Base-by-base conservation (phyloP, 2,797 vertebrate genomes). In the Steatocranus sp. region DNA sequence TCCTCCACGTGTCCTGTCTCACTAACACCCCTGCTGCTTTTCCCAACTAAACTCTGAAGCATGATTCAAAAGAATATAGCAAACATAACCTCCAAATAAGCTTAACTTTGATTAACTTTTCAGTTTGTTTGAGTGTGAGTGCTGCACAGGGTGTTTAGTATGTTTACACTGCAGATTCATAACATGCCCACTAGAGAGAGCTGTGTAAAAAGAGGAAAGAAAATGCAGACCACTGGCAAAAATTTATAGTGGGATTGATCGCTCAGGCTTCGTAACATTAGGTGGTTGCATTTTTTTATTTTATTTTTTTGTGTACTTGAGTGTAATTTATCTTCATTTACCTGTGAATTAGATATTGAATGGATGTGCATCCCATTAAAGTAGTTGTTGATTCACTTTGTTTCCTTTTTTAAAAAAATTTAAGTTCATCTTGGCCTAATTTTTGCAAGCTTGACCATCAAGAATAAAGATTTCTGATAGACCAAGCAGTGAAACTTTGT, bases 131-230 rank as follows among this genome's bases (percentile, higher is more conserved):
- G 56, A 66, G 66, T 82, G 87, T 27, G 80, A 78, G 80, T 75
- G 78, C 76, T 90, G 74, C 77, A 90, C 86, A 43, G 81, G 81
- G 51, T 87, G 83, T 80, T 87, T 87, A 85, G 78, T 46, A 80
- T 75, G 81, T 83, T 86, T 84, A 93, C 83, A 81, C 49, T 93
- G 94, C 91, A 91, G 82, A 90, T 89, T 66, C 87, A 90, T 18
- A 76, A 66, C 34, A 86, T 91, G 88, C 68, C 94, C 95, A 96
- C 94, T 90, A 96, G 96, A 94, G 92, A 80, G 93, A 86, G 91
- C 92, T 94, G 90, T 93, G 87, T 86, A 82, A 91, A 61, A 92
- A 88, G 85, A 91, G 51, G 66, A 73, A 73, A 73, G 66, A 73
- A 73, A 73, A 73, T 73, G 41, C 66, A 73, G 41, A 18, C 23